Percentiles rank a stretch among this genome's conserved stretches.
Evolutionary conservation across 1,140 invertebrate genomes (phyloP).

Genomic region (Zaprionus ghesquierei): DNA sequence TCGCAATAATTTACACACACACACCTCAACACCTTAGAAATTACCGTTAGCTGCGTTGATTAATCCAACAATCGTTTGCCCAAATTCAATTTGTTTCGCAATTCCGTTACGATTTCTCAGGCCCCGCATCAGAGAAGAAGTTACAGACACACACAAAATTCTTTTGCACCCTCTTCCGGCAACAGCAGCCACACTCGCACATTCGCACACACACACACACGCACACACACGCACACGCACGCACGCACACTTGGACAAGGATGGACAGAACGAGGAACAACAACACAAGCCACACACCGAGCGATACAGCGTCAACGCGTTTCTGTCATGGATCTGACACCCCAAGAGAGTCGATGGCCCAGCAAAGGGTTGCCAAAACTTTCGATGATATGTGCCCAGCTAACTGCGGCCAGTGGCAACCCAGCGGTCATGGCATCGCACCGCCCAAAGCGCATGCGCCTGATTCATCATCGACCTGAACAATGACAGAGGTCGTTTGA

Average conservation of each 20-base stretch:
- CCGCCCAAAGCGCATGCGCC: constrained; percentile 21
- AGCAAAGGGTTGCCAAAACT: constrained; percentile 34
- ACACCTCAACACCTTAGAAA: neutral
- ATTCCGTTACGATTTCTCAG: neutral
- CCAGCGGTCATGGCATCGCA: neutral
- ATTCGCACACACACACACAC: neutral
- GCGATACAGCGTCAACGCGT: constrained; percentile 13
- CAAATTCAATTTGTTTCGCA: neutral
- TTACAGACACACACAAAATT: too few species aligned
- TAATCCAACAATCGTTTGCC: neutral
- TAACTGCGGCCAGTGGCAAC: constrained; percentile 17
- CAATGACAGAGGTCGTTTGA: neutral
- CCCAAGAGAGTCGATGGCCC: constrained; percentile 13
- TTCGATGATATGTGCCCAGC: too few species aligned
- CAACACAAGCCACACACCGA: neutral
- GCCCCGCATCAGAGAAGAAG: too few species aligned
- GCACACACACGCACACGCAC: neutral
- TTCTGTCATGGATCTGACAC: constrained; percentile 29
- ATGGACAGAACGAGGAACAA: neutral
- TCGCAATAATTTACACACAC: constrained; percentile 7
- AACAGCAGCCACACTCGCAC: neutral
- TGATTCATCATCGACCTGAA: constrained; percentile 6
- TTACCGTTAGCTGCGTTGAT: constrained; percentile 30
- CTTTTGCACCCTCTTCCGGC: neutral
- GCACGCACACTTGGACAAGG: neutral